phyloP scores from a whole-genome alignment of 2,113 vertebrate genomes.

The Cynopterus brachyotis region DNA sequence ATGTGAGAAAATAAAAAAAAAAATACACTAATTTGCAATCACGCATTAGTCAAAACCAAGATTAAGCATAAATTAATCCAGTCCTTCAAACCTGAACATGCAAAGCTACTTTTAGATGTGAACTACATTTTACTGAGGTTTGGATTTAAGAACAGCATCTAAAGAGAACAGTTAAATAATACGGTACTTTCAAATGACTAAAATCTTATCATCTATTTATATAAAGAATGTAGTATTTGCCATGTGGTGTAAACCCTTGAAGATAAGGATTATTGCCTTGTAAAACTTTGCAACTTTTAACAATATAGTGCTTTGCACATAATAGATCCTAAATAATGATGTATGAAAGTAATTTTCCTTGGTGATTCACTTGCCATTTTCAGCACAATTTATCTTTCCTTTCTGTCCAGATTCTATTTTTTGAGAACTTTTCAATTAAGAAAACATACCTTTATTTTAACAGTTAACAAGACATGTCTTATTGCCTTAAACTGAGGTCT shows the following conservation, averaged over 20 bases:
- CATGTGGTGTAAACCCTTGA: neutral
- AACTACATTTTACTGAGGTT: slow-evolving; percentile 18
- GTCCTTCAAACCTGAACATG: neutral
- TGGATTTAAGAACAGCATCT: neutral
- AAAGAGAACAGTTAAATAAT: neutral
- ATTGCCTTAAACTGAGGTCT: slow-evolving; percentile 13
- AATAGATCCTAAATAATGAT: neutral
- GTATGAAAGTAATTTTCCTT: neutral
- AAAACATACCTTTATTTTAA: neutral
- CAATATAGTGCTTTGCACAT: neutral
- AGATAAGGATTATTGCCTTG: neutral
- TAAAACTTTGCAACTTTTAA: neutral
- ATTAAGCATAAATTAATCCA: neutral
- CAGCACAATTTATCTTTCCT: neutral
- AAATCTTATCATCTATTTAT: neutral
- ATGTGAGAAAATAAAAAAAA: neutral
- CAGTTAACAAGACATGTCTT: neutral
- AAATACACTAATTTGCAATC: neutral
- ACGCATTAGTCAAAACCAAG: neutral
- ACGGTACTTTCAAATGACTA: neutral
- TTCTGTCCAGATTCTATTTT: neutral
- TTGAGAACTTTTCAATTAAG: slow-evolving; percentile 16
- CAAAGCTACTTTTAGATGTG: neutral
- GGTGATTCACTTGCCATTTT: neutral
- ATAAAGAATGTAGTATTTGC: slow-evolving; percentile 23